phyloP scores from a whole-genome alignment of 2,113 vertebrate genomes.

The Pomatorhinus ruficollis region DNA sequence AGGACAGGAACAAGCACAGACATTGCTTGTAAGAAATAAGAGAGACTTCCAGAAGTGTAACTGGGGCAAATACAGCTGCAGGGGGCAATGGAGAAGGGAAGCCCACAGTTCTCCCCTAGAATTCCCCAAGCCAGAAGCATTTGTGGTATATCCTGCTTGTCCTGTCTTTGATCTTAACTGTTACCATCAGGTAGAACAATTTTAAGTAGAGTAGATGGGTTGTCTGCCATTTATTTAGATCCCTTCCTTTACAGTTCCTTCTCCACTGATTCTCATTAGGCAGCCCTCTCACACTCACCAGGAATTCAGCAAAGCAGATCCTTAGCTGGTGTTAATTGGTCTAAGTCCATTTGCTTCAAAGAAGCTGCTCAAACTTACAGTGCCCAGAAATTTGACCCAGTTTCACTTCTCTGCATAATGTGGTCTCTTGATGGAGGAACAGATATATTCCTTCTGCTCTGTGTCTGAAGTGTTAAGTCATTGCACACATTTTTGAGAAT shows the following conservation, averaged over 20 bases:
- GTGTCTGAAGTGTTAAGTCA: background rate
- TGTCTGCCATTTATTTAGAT: background rate
- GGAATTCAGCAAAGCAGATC: constrained; percentile 24
- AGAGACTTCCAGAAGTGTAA: background rate
- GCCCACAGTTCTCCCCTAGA: background rate
- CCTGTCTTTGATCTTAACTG: background rate
- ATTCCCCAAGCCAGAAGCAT: background rate
- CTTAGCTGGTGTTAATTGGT: constrained; percentile 21
- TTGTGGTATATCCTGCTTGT: background rate
- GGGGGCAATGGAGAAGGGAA: background rate
- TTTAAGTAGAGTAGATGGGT: background rate
- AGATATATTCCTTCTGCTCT: background rate
- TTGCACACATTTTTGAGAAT: background rate
- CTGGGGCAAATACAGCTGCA: background rate
- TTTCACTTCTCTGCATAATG: constrained; percentile 1
- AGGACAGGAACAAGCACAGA: background rate
- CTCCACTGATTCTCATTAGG: background rate
- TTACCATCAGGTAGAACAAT: background rate
- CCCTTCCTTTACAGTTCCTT: background rate
- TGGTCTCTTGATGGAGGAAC: background rate
- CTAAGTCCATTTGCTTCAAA: constrained; percentile 38
- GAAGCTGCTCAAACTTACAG: background rate
- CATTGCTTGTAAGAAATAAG: background rate
- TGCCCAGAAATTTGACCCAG: constrained; percentile 29
- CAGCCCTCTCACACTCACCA: background rate